Evolutionary conservation across 1,140 invertebrate genomes (phyloP), one percentile per base, ranked within the genome.

Genomic region (Melipona quadrifasciata): DNA sequence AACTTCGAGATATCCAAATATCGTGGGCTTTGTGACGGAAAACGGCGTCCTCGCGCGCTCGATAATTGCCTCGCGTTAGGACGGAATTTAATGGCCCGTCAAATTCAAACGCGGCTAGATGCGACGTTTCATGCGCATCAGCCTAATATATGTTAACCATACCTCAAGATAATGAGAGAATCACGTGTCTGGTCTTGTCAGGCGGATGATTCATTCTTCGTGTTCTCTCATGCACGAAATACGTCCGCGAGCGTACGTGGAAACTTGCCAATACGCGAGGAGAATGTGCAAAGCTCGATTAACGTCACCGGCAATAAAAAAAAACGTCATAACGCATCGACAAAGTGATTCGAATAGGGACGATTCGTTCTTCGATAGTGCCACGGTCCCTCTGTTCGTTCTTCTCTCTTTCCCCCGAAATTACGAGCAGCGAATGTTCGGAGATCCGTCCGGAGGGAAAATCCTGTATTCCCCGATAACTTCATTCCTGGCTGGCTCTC

Each of bases 401-500:
- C n/a, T 31, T 31, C 17, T 31, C 31, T 12, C 34, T 39, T 14
- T 64, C 14, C n/a, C 24, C 58, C 51, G 58, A 88, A 86, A 84
- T 86, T 82, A 88, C 74, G 31, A n/a, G 8, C 3, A 47, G 76
- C 24, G 21, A 27, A 51, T 19, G 24, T 51, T 34, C 55, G 39
- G 17, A 58, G 39, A 81, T 53, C 34, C 24, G 24, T 61, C 17
- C 5, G 39, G 11, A 31, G 17, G 82, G 85, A 89, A 87, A 89
- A 85, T 86, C 74, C 74, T 82, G 78, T 82, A 89, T 87, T 83
- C 72, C 58, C 57, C 73, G 85, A 90, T 88, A 89, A 90, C 91
- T 91, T 88, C 83, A 87, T 88, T 82, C 82, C 74, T 51, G 82
- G 73, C 82, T 80, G 84, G 90, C n/a, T 83, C 86, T 90, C 86